These are phyloP conservation scores for Piezodorus guildinii DNA, from an alignment of 1,140 invertebrate genomes.

Conservation along the genomic window DNA sequence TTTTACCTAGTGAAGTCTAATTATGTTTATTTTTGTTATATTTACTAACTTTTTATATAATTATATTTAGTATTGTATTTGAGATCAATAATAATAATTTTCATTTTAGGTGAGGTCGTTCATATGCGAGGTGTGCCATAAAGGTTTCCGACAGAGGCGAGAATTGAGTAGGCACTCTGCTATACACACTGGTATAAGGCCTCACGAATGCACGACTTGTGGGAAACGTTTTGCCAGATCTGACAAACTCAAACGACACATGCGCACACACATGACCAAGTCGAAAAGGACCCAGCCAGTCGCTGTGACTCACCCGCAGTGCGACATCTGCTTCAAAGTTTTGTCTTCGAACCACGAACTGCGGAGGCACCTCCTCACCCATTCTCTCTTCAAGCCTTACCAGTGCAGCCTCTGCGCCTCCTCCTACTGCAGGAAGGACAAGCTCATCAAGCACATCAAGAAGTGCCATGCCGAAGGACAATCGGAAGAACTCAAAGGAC, in stretches of 20 bases:
- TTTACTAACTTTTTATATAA: no score
- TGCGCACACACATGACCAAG: conserved; percentile 2
- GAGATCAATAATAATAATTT: no score
- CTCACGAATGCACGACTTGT: conserved; percentile 43
- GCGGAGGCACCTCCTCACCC: conserved; percentile 16
- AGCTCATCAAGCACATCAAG: conserved; percentile 22
- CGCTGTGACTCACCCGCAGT: neutral
- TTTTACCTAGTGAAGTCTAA: no score
- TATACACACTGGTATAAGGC: conserved; percentile 41
- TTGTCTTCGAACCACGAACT: conserved; percentile 18
- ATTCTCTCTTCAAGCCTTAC: conserved; percentile 18
- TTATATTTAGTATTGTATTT: no score
- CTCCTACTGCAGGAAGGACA: conserved; percentile 19
- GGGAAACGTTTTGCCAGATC: conserved; percentile 33
- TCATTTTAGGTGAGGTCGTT: neutral
- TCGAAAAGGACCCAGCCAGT: neutral
- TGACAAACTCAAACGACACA: conserved; percentile 20
- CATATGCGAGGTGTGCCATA: conserved; percentile 21
- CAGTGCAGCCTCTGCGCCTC: conserved; percentile 16
- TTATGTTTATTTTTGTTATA: no score
- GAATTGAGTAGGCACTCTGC: conserved; percentile 31
- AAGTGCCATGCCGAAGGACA: neutral
- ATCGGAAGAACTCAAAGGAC: no score
- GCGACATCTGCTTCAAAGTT: conserved; percentile 17
- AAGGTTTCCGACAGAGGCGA: conserved; percentile 35